Percentiles rank a stretch among this genome's conserved stretches.
Evolutionary conservation across 2,888 invertebrate species (phyloP).

Genomic region (Oscheius sp.): DNA sequence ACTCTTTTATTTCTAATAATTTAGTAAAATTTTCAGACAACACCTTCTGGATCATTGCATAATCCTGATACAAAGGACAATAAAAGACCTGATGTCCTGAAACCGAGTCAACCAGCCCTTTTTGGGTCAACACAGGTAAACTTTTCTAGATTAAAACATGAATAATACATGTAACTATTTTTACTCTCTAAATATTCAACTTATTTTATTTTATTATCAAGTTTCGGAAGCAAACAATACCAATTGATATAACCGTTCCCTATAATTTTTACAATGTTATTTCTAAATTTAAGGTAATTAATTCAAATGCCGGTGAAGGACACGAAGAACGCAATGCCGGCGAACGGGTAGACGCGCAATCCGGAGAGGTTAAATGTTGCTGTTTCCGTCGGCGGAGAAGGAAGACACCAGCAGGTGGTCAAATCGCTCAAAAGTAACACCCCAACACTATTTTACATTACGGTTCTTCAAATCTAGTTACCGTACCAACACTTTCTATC

Average conservation of each 20-base stretch:
- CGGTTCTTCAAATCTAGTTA: not conserved
- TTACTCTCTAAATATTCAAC: not conserved
- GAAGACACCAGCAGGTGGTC: conserved; percentile 41
- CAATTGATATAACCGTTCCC: not conserved
- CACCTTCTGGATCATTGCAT: conserved; percentile 68
- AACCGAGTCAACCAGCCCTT: conserved; percentile 48
- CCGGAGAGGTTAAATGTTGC: conserved; percentile 67
- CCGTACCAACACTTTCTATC: not conserved
- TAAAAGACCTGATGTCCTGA: conserved; percentile 46
- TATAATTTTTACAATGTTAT: conserved; percentile 1
- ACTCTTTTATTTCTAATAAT: not conserved
- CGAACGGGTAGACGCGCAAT: conserved; percentile 47
- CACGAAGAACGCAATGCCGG: conserved; percentile 39
- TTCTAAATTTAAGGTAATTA: conserved; percentile 61
- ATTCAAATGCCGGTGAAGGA: conserved; percentile 69
- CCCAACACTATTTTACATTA: not conserved
- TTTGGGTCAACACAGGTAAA: conserved; percentile 68
- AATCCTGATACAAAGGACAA: conserved; percentile 55
- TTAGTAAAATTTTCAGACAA: conserved; percentile 56
- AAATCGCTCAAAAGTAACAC: conserved; percentile 40
- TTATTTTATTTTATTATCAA: no score
- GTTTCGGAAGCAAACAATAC: not conserved
- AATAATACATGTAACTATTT: no score
- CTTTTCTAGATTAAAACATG: no score
- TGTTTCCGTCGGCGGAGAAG: conserved; percentile 68